Conservation (phyloP, 2,113 vertebrate genomes). For the Orthonyx spaldingii region DNA sequence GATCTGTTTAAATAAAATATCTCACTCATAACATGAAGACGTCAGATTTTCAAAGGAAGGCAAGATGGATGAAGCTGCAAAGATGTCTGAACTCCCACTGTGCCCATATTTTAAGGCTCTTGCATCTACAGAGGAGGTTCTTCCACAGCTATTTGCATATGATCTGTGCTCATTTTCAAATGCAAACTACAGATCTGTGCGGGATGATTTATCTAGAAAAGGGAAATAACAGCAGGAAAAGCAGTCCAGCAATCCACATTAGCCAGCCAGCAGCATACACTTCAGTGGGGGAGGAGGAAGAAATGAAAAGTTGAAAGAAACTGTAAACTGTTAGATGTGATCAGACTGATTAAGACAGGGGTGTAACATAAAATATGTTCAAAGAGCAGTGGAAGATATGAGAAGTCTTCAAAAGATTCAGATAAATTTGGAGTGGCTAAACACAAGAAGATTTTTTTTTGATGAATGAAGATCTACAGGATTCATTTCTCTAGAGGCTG, state of each 20-base stretch:
- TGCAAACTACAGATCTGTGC: background rate
- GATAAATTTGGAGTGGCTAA: background rate
- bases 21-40: background rate
- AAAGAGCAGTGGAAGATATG: background rate
- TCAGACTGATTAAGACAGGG: background rate
- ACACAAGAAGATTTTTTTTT: background rate
- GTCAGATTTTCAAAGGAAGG: background rate
- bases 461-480: background rate
- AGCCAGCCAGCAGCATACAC: background rate
- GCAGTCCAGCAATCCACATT: background rate
- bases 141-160: background rate
- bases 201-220: background rate
- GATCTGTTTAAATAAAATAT: constrained; percentile 30
- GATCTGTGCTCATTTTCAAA: background rate
- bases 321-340: background rate
- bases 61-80: background rate
- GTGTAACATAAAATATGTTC: background rate
- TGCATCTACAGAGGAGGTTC: background rate
- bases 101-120: background rate
- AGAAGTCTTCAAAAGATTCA: background rate
- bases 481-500: background rate
- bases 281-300: background rate
- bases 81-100: background rate
- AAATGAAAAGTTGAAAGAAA: background rate
- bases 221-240: background rate